These are phyloP conservation scores for Drosophila biarmipes DNA, from an alignment of 1,140 invertebrate species.

Conservation along the genomic window DNA sequence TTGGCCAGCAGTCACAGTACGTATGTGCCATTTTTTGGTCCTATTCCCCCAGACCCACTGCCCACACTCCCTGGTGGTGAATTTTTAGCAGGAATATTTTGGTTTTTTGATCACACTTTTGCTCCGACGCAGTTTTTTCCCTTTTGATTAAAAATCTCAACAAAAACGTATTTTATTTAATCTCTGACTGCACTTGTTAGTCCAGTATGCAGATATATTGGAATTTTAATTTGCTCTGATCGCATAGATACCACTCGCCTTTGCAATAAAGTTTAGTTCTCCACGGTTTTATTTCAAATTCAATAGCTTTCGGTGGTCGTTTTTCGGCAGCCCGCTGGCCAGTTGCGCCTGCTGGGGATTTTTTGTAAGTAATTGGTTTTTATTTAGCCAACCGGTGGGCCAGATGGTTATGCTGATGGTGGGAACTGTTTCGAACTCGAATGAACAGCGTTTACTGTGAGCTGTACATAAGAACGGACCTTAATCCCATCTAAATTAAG, in stretches of 20 bases:
- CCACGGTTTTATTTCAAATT: constrained; percentile 62
- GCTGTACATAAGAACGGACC: not conserved
- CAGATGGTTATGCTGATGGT: constrained; percentile 15
- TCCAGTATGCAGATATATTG: constrained; percentile 66
- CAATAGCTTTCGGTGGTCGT: constrained; percentile 49
- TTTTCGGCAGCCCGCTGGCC: constrained; percentile 36
- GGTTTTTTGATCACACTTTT: constrained; percentile 42
- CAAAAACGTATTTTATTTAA: constrained; percentile 75
- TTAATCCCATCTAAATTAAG: constrained; percentile 7
- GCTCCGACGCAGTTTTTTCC: constrained; percentile 5
- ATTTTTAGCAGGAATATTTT: constrained; percentile 35
- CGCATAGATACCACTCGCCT: constrained; percentile 22
- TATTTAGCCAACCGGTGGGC: constrained; percentile 62
- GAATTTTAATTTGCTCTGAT: constrained; percentile 72
- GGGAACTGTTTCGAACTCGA: not conserved
- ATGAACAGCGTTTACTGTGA: not conserved
- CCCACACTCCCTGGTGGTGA: constrained; percentile 2
- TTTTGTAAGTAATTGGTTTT: constrained; percentile 72
- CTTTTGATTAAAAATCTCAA: constrained; percentile 72
- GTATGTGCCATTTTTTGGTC: constrained; percentile 64
- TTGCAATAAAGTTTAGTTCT: constrained; percentile 10
- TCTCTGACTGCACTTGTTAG: constrained; percentile 45
- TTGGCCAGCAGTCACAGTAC: constrained; percentile 50
- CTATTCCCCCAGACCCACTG: constrained; percentile 5
- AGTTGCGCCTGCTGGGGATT: constrained; percentile 41